Evolutionary conservation across 2,113 vertebrate species (phyloP).

Genomic region (Sylvietta virens): DNA sequence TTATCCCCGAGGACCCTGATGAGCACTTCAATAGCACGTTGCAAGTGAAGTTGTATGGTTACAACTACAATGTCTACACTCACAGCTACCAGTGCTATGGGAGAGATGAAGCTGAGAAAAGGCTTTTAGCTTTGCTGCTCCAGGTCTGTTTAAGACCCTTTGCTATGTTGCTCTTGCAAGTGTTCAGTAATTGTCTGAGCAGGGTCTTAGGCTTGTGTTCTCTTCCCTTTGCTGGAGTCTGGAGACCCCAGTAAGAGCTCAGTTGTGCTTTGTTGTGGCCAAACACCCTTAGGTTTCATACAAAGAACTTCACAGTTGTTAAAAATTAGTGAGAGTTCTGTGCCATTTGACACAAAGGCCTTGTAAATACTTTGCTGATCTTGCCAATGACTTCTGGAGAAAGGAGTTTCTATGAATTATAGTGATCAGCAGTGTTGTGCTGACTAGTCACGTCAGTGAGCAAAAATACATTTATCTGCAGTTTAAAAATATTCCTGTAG

Average conservation of each 20-base stretch:
- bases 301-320: not conserved
- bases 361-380: not conserved
- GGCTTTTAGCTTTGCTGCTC: constrained; percentile 74
- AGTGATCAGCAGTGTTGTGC: not conserved
- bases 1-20: constrained; percentile 53
- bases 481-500: not conserved
- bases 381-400: not conserved
- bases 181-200: not conserved
- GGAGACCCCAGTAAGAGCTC: not conserved
- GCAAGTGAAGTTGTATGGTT: constrained; percentile 84
- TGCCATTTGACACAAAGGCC: not conserved
- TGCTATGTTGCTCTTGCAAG: not conserved
- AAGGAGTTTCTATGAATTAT: not conserved
- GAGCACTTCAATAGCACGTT: constrained; percentile 51
- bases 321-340: not conserved
- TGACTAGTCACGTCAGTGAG: not conserved
- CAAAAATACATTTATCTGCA: not conserved
- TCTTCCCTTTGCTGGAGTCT: not conserved
- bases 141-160: constrained; percentile 67
- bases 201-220: not conserved
- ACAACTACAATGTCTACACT: constrained; percentile 86
- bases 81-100: constrained; percentile 94
- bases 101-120: constrained; percentile 88
- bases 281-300: not conserved
- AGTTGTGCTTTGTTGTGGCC: not conserved